These are phyloP conservation scores for Copsychus sechellarum DNA, from an alignment of 2,113 vertebrate genomes.

Conservation along the genomic window DNA sequence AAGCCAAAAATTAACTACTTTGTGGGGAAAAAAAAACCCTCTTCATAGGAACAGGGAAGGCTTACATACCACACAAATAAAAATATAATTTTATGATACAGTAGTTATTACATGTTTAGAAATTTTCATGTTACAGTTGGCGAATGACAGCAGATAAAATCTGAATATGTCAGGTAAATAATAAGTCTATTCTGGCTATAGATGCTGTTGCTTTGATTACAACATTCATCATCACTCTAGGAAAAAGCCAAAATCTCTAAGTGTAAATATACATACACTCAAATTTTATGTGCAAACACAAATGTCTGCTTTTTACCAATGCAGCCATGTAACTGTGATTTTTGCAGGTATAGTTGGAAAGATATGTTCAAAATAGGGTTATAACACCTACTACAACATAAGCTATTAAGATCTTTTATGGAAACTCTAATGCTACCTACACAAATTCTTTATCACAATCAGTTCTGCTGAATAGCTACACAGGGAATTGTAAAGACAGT, in stretches of 20 bases:
- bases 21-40: neutral
- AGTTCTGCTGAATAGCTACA: neutral
- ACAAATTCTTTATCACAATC: conserved; percentile 24
- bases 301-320: neutral
- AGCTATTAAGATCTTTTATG: neutral
- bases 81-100: neutral
- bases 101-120: neutral
- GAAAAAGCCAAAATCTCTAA: neutral
- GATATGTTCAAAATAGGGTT: neutral
- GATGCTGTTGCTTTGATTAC: neutral
- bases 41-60: neutral
- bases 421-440: neutral
- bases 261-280: neutral
- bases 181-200: neutral
- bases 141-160: neutral
- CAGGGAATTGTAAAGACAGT: neutral
- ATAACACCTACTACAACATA: neutral
- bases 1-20: neutral
- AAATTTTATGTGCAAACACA: neutral
- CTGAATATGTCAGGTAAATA: neutral
- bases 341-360: neutral
- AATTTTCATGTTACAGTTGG: neutral
- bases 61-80: neutral
- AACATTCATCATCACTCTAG: neutral
- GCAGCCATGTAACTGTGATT: neutral